Percentiles rank a stretch among this genome's conserved stretches.
These are phyloP conservation scores for Actenoides lindsayi DNA, from an alignment of 2,113 vertebrate species.

Conservation along the genomic window DNA sequence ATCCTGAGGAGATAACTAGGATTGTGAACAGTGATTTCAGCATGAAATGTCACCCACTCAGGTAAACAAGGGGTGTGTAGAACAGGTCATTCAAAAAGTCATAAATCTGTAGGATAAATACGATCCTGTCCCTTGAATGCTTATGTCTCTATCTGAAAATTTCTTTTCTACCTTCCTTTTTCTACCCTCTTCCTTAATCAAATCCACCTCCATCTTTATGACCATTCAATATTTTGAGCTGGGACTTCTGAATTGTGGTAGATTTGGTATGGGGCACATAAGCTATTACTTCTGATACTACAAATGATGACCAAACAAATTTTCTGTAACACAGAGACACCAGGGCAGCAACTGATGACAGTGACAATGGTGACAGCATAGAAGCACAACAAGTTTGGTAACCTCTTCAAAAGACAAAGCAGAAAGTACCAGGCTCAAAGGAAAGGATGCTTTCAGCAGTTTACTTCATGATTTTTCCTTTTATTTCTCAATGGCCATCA, in stretches of 20 bases:
- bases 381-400: not conserved
- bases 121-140: not conserved
- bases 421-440: not conserved
- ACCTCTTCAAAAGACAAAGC: not conserved
- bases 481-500: not conserved
- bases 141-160: not conserved
- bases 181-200: not conserved
- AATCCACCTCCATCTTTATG: not conserved
- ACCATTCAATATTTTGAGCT: not conserved
- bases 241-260: not conserved
- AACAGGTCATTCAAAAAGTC: not conserved
- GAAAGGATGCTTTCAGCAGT: not conserved
- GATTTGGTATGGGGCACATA: not conserved
- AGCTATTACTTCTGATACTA: not conserved
- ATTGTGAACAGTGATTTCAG: not conserved
- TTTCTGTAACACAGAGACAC: not conserved
- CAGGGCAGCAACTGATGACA: not conserved
- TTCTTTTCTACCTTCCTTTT: not conserved
- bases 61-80: not conserved
- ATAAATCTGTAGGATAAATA: not conserved
- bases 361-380: not conserved
- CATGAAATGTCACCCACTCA: not conserved
- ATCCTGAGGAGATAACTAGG: not conserved
- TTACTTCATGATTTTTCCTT: not conserved
- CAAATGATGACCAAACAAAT: not conserved